Base-by-base conservation (phyloP, 2,888 invertebrate genomes). In the Rosalia funebris region DNA sequence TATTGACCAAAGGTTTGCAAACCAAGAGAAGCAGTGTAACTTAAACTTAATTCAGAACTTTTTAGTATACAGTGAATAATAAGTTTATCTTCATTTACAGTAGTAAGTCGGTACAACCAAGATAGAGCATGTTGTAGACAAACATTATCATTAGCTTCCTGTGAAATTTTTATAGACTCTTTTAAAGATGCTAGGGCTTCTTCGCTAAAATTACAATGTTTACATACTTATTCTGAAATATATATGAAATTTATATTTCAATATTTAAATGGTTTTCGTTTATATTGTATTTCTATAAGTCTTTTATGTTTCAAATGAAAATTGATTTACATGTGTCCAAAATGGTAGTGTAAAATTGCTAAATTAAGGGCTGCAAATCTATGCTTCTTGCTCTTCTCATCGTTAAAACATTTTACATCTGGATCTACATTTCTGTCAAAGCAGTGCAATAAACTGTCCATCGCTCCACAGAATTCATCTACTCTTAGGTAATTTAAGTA, bases 331-430 rank as follows among this genome's bases (percentile, higher is more conserved):
- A 87, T 89, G 76, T 93, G 91, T 47, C 89, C 90, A 80, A 96
- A 96, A 71, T 92, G 89, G 44, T 92, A 91, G 79, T 96, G 94
- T 73, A 96, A 84, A 15, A 94, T 91, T 0, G 95, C 95, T 65
- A 96, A 84, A 79, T 95, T 96, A n/a, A 96, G 84, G 12, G 95
- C 93, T 3, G 96, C 95, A 78, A 92, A 96, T 75, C 96, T 86
- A 74, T 91, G 92, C 37, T 89, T 90, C 75, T 89, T 88, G 37
- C 82, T 83, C 71, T 82, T 83, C 66, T 85, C 85, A 42, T 85
- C 84, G n/a, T 79, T 78, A 41, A 80, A 83, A 45, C 77, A 80
- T 72, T 84, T 84, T 31, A 79, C 73, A 48, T 84, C 84, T 20
- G 82, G 78, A 31, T 82, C 71, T 45, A 79, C 71, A 68, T 87